phyloP scores from a whole-genome alignment of 2,888 invertebrate genomes.

The Boloria euphrosyne region DNA sequence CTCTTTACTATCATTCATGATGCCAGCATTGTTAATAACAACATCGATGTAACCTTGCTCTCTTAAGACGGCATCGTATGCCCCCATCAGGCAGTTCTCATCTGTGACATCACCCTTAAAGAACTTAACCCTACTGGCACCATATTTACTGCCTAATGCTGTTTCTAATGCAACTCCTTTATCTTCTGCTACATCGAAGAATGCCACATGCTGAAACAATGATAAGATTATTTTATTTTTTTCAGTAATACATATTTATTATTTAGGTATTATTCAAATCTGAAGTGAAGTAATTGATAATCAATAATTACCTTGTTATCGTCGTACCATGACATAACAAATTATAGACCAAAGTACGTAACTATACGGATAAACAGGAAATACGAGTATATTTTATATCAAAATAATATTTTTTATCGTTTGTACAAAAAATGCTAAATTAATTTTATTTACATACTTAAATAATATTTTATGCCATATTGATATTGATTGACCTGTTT shows the following conservation, averaged over 20 bases:
- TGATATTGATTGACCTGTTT: no score
- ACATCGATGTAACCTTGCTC: constrained; percentile 53
- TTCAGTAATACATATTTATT: neutral
- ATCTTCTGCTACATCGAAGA: constrained; percentile 46
- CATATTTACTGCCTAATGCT: constrained; percentile 51
- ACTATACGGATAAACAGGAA: no score
- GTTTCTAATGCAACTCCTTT: constrained; percentile 48
- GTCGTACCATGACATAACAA: no score
- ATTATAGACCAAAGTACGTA: no score
- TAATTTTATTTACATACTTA: no score
- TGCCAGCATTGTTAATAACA: constrained; percentile 58
- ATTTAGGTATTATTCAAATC: no score
- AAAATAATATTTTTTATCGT: no score
- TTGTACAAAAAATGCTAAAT: no score
- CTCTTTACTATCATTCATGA: constrained; percentile 53
- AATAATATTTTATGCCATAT: no score
- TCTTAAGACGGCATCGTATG: constrained; percentile 46
- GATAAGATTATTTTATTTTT: neutral
- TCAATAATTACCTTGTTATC: no score
- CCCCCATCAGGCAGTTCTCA: constrained; percentile 48
- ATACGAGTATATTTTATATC: no score
- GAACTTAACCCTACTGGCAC: constrained; percentile 50
- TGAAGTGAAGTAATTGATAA: no score
- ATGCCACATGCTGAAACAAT: constrained; percentile 52
- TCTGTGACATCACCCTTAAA: constrained; percentile 58